Base-by-base conservation (phyloP, 2,113 vertebrate genomes). In the Rafetus swinhoei region DNA sequence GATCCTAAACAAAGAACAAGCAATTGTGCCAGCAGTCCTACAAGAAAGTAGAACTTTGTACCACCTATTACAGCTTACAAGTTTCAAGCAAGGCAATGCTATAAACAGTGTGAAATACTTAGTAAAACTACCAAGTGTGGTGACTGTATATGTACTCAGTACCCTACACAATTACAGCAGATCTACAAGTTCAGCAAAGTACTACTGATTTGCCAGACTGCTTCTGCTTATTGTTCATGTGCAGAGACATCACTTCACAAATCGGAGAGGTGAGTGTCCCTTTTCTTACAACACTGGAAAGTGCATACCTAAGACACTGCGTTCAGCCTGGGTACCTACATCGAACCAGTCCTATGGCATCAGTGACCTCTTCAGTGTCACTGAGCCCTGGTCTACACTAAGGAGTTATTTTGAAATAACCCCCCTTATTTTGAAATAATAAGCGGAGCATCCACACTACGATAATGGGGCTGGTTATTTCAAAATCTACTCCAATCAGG, bases 281-380 rank as follows among this genome's bases (percentile, higher is more conserved):
- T 25, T 19, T 50, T 76, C 74, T 76, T 50, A 27, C 13, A 13
- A 22, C 13, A 69, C 35, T 60, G 2, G 27, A 27, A n/a, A 56
- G 9, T 25, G 79, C 39, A 13, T 10, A 25, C 52, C 80, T 55
- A 86, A 32, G 55, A 55, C 0, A 0, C 21, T 69, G 50, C 18
- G 15, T 53, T 39, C n/a, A 45, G 52, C 74, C 45, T 74, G 56
- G 13, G 5, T 1, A 29, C 25, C 0, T 8, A 62, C 59, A 9
- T 39, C 32, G 76, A 65, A 81, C 59, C 74, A 50, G 1, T 79
- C 14, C 79, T 84, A 45, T 55, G 57, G 19, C 82, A 32, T 25
- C 27, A 79, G 35, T 0, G 0, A 0, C 0, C 82, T 87, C 79
- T 84, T 59, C 0, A 0, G 16, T 69, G 39, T 10, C 52, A 54